A percentile compares a stretch with the other conserved stretches of the same genome.
These are phyloP conservation scores for Schizotus pectinicornis DNA, from an alignment of 2,888 invertebrate species.

Conservation along the genomic window DNA sequence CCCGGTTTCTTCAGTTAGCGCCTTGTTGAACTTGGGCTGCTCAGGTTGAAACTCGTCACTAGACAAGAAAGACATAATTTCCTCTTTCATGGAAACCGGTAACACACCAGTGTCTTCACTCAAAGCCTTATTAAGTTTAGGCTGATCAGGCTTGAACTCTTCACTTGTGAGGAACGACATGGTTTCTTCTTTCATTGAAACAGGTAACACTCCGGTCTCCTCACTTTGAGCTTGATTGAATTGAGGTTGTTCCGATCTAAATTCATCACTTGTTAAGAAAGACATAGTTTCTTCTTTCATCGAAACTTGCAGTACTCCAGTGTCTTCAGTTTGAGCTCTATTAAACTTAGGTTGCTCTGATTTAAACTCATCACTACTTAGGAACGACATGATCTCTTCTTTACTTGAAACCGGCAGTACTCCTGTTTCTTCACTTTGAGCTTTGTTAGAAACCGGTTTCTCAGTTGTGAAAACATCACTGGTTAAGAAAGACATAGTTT, in stretches of 20 bases:
- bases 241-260: slow-evolving; percentile 42
- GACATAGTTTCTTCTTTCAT: slow-evolving; percentile 53
- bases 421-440: slow-evolving; percentile 2
- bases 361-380: slow-evolving; percentile 10
- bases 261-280: slow-evolving; percentile 49
- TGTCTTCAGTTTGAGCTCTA: slow-evolving; percentile 43
- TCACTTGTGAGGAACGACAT: slow-evolving; percentile 51
- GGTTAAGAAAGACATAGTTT: neutral
- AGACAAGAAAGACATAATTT: slow-evolving; percentile 51
- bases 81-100: slow-evolving; percentile 57
- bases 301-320: slow-evolving; percentile 57
- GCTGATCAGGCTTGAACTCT: slow-evolving; percentile 41
- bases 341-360: slow-evolving; percentile 26
- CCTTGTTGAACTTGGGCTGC: slow-evolving; percentile 40
- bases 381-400: neutral
- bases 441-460: neutral
- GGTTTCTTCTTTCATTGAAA: slow-evolving; percentile 55
- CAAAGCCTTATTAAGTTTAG: slow-evolving; percentile 26
- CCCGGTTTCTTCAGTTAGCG: slow-evolving; percentile 27
- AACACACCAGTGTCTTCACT: slow-evolving; percentile 54
- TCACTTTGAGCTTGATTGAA: slow-evolving; percentile 40
- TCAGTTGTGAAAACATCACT: neutral
- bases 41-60: slow-evolving; percentile 47
- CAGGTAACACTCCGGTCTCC: neutral
- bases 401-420: slow-evolving; percentile 1